phyloP scores from a whole-genome alignment of 2,797 vertebrate genomes.

The Lagocephalus sceleratus region DNA sequence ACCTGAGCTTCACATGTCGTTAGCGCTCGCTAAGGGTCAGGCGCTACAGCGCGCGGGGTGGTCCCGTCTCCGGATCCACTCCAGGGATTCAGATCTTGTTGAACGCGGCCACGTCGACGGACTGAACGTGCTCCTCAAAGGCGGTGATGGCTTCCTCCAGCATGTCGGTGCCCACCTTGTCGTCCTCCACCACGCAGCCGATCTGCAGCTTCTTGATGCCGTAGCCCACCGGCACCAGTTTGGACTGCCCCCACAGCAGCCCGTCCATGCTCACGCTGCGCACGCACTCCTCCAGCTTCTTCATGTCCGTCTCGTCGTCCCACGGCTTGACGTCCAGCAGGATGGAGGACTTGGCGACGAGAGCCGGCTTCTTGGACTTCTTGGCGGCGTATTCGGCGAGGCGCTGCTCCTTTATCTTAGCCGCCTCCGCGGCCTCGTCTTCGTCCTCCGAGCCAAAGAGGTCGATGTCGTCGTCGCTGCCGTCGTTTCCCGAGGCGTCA shows the following conservation, averaged over 20 bases:
- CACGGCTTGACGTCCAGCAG: slow-evolving; percentile 89
- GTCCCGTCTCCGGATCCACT: neutral
- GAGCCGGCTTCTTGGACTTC: slow-evolving; percentile 89
- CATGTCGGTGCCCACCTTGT: slow-evolving; percentile 93
- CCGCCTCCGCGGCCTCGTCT: slow-evolving; percentile 84
- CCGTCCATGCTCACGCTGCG: slow-evolving; percentile 87
- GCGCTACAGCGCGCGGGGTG: slow-evolving; percentile 5
- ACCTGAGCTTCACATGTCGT: slow-evolving; percentile 23
- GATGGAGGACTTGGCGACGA: slow-evolving; percentile 90
- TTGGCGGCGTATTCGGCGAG: slow-evolving; percentile 90
- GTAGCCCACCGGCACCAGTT: slow-evolving; percentile 91
- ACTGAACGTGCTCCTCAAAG: slow-evolving; percentile 93
- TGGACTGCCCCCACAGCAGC: slow-evolving; percentile 93
- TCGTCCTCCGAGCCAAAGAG: slow-evolving; percentile 94
- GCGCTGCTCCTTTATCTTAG: slow-evolving; percentile 83
- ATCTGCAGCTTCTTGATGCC: slow-evolving; percentile 98
- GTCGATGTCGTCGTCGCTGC: slow-evolving; percentile 80
- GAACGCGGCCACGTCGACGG: slow-evolving; percentile 95
- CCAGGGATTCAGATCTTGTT: slow-evolving; percentile 87
- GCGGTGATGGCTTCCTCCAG: slow-evolving; percentile 92
- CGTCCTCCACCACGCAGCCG: slow-evolving; percentile 93
- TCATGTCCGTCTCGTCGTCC: slow-evolving; percentile 97
- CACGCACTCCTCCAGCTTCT: slow-evolving; percentile 87
- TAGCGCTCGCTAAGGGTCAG: no score
- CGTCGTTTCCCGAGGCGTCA: slow-evolving; percentile 55